Conservation (phyloP, 2,113 vertebrate species). For the Varanus salvator region DNA sequence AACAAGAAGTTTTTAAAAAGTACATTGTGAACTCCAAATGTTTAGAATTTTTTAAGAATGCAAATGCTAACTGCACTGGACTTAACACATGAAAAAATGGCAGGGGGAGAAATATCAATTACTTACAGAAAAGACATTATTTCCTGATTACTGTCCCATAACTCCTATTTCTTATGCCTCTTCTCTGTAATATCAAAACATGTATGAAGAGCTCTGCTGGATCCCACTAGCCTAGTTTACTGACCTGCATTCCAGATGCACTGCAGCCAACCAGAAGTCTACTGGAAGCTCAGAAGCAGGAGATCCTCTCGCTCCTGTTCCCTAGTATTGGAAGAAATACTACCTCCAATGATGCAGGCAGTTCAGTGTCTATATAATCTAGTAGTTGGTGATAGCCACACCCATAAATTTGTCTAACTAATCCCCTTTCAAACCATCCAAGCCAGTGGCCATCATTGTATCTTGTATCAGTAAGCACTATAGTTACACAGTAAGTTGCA, state of each 20-base stretch:
- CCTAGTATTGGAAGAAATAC: not conserved
- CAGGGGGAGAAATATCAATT: not conserved
- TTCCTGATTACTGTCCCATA: not conserved
- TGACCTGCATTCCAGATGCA: not conserved
- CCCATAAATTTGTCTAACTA: not conserved
- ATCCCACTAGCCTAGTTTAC: not conserved
- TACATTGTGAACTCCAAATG: not conserved
- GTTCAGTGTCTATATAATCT: not conserved
- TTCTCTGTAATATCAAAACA: not conserved
- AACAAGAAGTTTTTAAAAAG: constrained; percentile 51
- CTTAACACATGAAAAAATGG: not conserved
- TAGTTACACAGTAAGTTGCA: not conserved
- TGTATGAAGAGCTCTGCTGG: not conserved
- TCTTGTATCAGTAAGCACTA: not conserved
- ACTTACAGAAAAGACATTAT: not conserved
- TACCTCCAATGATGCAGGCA: not conserved
- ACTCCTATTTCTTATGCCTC: not conserved
- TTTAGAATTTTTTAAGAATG: not conserved
- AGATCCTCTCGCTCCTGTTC: not conserved
- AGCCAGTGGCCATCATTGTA: not conserved
- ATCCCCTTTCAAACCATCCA: not conserved
- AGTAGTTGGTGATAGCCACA: not conserved
- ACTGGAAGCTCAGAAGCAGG: not conserved
- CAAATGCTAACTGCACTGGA: not conserved
- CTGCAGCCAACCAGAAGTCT: not conserved